A percentile compares a stretch with the other conserved stretches of the same genome.
phyloP scores from a whole-genome alignment of 1,140 invertebrate genomes.

The Kradibia gibbosae region DNA sequence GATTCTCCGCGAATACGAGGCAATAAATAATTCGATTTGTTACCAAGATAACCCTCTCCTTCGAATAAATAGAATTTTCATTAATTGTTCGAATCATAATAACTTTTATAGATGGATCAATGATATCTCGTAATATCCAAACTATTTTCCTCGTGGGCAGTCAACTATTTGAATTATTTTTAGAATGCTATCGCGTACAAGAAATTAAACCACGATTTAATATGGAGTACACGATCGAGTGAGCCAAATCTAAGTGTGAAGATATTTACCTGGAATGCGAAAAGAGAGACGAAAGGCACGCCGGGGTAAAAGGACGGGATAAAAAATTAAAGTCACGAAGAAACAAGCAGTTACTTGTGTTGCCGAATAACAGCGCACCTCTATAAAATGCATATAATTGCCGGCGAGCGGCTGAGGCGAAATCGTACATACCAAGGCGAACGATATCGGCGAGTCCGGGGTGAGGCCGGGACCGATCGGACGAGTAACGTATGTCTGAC shows the following conservation, averaged over 20 bases:
- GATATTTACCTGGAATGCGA: slow-evolving; percentile 36
- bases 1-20: slow-evolving; percentile 13
- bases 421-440: slow-evolving; percentile 42
- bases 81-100: slow-evolving; percentile 29
- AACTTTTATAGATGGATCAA: background rate
- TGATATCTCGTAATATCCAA: background rate
- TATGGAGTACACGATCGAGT: slow-evolving; percentile 16
- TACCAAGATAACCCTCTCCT: slow-evolving; percentile 11
- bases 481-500: slow-evolving; percentile 51
- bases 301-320: slow-evolving; percentile 13
- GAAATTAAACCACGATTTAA: slow-evolving; percentile 46
- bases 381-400: slow-evolving; percentile 70
- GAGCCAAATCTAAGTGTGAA: slow-evolving; percentile 35
- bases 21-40: slow-evolving; percentile 23
- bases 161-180: slow-evolving; percentile 12
- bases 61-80: slow-evolving; percentile 28
- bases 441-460: slow-evolving; percentile 45
- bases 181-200: slow-evolving; percentile 3
- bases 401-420: slow-evolving; percentile 44
- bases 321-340: slow-evolving; percentile 50
- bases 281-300: background rate
- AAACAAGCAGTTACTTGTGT: slow-evolving; percentile 65
- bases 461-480: slow-evolving; percentile 51
- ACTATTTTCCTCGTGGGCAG: background rate
- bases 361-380: slow-evolving; percentile 49